These are phyloP conservation scores for Drosophila dunni DNA, from an alignment of 1,140 invertebrate genomes.

Conservation along the genomic window DNA sequence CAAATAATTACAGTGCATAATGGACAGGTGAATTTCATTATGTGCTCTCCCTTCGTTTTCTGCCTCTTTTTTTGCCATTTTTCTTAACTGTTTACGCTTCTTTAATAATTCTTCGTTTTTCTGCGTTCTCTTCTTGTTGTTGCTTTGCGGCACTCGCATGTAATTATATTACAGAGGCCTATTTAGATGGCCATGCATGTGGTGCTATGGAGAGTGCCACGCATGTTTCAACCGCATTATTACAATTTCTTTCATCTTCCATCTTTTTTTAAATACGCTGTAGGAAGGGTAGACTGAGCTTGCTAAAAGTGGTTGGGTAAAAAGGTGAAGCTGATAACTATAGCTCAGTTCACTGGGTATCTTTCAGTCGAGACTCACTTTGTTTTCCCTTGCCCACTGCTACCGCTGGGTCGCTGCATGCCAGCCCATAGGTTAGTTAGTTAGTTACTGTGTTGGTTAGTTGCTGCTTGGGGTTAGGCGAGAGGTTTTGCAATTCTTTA, in stretches of 20 bases:
- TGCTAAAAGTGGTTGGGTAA: too few species aligned
- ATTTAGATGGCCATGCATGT: slow-evolving; percentile 23
- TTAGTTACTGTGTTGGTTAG: slow-evolving; percentile 33
- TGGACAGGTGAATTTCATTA: slow-evolving; percentile 76
- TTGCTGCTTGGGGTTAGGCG: slow-evolving; percentile 20
- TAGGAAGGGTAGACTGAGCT: too few species aligned
- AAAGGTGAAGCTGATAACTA: too few species aligned
- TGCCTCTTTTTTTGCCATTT: slow-evolving; percentile 31
- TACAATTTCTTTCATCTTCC: slow-evolving; percentile 69
- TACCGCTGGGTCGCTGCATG: slow-evolving; percentile 1
- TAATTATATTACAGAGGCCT: slow-evolving; percentile 79
- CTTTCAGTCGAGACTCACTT: not conserved
- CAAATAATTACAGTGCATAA: slow-evolving; percentile 62
- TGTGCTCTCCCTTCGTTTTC: slow-evolving; percentile 19
- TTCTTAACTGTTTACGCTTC: slow-evolving; percentile 52
- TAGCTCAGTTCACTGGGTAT: slow-evolving; percentile 9
- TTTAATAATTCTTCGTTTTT: slow-evolving; percentile 27
- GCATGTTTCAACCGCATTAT: slow-evolving; percentile 77
- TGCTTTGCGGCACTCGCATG: slow-evolving; percentile 52
- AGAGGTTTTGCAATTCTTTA: slow-evolving; percentile 62
- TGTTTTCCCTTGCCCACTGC: not conserved
- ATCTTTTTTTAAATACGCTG: slow-evolving; percentile 3
- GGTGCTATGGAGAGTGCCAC: slow-evolving; percentile 49
- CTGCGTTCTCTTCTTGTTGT: slow-evolving; percentile 27
- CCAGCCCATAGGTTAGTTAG: slow-evolving; percentile 41